Conservation (phyloP, 2,113 vertebrate genomes). For the Papio anubis region DNA sequence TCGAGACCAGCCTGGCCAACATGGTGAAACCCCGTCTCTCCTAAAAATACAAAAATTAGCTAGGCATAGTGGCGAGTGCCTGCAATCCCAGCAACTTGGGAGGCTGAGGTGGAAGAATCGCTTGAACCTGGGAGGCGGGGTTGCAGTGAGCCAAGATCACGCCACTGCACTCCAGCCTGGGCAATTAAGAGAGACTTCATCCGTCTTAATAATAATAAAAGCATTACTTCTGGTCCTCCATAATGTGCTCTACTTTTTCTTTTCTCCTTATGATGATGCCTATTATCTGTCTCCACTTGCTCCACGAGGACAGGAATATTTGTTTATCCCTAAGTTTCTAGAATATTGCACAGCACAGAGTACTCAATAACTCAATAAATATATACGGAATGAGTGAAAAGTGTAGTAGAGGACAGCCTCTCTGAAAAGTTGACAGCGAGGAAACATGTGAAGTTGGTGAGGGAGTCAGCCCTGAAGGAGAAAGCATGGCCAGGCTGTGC, state of each 20-base stretch:
- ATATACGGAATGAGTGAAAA: not conserved
- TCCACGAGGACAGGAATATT: not conserved
- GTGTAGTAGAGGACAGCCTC: not conserved
- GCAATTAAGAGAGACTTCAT: not conserved
- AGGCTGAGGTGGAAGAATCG: not conserved
- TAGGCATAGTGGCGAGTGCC: not conserved
- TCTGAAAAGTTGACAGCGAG: not conserved
- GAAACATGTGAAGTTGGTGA: not conserved
- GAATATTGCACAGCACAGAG: not conserved
- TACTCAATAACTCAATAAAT: not conserved
- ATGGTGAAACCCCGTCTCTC: not conserved
- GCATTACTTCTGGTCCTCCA: not conserved
- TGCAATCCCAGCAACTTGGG: not conserved
- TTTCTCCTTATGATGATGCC: not conserved
- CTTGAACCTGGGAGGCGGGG: not conserved
- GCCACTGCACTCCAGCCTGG: not conserved
- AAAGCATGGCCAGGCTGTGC: not conserved
- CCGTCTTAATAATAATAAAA: not conserved
- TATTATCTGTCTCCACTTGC: not conserved
- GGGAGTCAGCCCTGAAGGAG: not conserved
- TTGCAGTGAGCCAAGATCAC: not conserved
- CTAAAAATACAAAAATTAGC: not conserved
- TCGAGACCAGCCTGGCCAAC: not conserved
- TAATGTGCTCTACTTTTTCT: not conserved
- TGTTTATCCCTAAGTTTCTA: not conserved